Conservation (phyloP, 2,888 invertebrate genomes). For the Pachycephus smyrnensis region DNA sequence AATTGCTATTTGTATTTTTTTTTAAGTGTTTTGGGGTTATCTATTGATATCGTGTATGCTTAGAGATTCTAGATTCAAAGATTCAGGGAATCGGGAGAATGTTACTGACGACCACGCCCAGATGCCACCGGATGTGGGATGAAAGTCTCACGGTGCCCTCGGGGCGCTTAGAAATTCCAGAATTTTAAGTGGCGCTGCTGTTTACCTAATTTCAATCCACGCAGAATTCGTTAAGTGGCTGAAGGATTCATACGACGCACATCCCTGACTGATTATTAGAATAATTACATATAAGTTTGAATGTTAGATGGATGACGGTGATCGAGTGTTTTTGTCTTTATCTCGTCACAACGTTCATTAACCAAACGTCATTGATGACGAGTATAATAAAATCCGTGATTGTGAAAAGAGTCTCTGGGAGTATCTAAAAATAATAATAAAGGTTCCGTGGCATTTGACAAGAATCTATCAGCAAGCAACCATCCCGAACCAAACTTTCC, state of each 20-base stretch:
- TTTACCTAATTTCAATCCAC: constrained; percentile 16
- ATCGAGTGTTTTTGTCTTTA: too few relatives aligned
- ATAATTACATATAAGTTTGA: background rate
- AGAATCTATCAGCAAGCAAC: too few relatives aligned
- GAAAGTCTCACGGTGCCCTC: constrained; percentile 4
- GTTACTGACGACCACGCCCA: constrained; percentile 9
- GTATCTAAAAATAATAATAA: too few relatives aligned
- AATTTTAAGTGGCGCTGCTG: constrained; percentile 37
- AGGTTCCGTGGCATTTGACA: too few relatives aligned
- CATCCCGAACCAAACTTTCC: too few relatives aligned
- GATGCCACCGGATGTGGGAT: constrained; percentile 10
- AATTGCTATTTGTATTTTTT: background rate
- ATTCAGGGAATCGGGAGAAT: background rate
- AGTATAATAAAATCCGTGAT: too few relatives aligned
- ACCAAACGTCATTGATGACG: too few relatives aligned
- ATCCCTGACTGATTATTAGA: background rate
- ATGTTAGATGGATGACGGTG: too few relatives aligned
- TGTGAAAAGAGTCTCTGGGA: too few relatives aligned
- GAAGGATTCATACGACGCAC: background rate
- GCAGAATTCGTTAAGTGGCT: background rate
- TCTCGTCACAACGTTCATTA: too few relatives aligned
- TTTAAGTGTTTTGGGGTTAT: background rate
- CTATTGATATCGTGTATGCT: background rate
- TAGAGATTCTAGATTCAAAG: background rate
- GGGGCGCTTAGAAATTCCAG: constrained; percentile 23